Evolutionary conservation across 2,888 invertebrate species (phyloP).

Genomic region (Steromphala cineraria): DNA sequence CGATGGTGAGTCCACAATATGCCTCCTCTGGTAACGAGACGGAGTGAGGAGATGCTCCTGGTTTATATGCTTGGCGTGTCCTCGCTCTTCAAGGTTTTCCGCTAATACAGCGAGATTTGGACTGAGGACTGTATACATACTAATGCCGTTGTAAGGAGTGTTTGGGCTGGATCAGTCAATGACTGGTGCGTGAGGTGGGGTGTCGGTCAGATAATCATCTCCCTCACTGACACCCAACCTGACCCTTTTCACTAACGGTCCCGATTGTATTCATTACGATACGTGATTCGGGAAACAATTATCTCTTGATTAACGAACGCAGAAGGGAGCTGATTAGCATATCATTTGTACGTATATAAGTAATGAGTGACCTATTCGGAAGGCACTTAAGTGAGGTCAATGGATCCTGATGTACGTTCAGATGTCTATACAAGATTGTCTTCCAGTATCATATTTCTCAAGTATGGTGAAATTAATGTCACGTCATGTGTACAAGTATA

Average conservation of each 20-base stretch:
- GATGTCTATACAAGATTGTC: too few species aligned
- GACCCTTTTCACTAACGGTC: not conserved
- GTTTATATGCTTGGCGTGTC: constrained; percentile 15
- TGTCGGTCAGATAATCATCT: not conserved
- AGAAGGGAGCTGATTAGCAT: too few species aligned
- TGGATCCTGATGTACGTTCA: too few species aligned
- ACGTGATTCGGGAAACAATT: not conserved
- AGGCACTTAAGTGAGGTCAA: too few species aligned
- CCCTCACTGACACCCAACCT: not conserved
- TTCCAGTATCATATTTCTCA: too few species aligned
- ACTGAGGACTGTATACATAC: constrained; percentile 1
- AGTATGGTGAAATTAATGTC: too few species aligned
- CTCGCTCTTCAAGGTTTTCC: not conserved
- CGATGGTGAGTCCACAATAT: too few species aligned
- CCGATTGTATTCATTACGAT: not conserved
- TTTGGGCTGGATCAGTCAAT: not conserved
- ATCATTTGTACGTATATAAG: too few species aligned
- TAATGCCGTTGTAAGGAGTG: not conserved
- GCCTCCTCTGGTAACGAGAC: too few species aligned
- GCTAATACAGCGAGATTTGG: constrained; percentile 8
- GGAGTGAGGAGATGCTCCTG: not conserved
- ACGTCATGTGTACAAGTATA: too few species aligned
- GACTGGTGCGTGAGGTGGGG: not conserved
- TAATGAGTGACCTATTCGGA: too few species aligned
- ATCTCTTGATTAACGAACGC: not conserved